These are phyloP conservation scores for Pelosia muscerda DNA, from an alignment of 2,888 invertebrate genomes.

Conservation along the genomic window DNA sequence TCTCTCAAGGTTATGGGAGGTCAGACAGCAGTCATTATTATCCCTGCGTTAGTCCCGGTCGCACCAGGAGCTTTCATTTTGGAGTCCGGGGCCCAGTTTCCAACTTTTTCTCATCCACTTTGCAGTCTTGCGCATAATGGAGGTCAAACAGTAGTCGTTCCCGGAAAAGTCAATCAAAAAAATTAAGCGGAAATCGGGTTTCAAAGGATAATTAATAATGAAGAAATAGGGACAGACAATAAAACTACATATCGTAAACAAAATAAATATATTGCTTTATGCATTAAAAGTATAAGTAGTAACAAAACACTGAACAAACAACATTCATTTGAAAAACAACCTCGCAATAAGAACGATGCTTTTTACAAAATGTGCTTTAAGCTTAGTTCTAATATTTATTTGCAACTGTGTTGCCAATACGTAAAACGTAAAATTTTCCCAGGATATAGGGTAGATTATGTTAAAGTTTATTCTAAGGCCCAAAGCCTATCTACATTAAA, in stretches of 20 bases:
- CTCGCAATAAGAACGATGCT: conserved; percentile 37
- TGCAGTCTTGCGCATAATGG: too few relatives aligned
- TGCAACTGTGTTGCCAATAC: conserved; percentile 40
- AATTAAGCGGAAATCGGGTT: too few relatives aligned
- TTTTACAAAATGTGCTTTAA: conserved; percentile 45
- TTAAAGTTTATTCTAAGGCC: background rate
- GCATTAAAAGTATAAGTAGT: conserved; percentile 70
- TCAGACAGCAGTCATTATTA: too few relatives aligned
- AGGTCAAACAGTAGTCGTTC: too few relatives aligned
- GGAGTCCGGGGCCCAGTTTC: too few relatives aligned
- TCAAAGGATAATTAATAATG: background rate
- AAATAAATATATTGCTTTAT: conserved; percentile 79
- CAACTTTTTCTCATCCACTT: too few relatives aligned
- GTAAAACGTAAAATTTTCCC: conserved; percentile 17
- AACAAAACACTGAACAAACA: conserved; percentile 59
- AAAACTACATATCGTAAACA: conserved; percentile 66
- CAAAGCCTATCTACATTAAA: too few relatives aligned
- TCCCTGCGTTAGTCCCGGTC: too few relatives aligned
- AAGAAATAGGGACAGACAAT: conserved; percentile 45
- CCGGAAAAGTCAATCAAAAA: too few relatives aligned
- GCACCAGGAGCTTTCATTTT: too few relatives aligned
- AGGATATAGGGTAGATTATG: conserved; percentile 9
- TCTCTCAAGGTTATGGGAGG: too few relatives aligned
- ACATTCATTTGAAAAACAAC: conserved; percentile 59
- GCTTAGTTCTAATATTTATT: conserved; percentile 37